Evolutionary conservation across 2,797 vertebrate species (phyloP).

Genomic region (Hypotaenidia okinawae): DNA sequence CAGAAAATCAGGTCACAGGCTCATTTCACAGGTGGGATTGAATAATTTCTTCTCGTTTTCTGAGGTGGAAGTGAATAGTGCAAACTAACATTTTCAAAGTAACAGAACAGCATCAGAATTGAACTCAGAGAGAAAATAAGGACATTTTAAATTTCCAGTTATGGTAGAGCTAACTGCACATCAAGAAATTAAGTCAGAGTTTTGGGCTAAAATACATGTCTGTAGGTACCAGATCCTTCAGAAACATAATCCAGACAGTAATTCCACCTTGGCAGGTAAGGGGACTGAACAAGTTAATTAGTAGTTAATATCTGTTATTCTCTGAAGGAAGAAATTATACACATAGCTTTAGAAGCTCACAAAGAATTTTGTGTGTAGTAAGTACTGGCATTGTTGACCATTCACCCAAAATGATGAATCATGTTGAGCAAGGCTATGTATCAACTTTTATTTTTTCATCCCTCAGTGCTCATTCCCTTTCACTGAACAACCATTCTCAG

Average conservation of each 20-base stretch:
- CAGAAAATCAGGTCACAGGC: not conserved
- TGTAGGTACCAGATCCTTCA: not conserved
- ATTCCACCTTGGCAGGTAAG: not conserved
- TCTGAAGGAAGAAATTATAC: not conserved
- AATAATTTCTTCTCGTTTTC: not conserved
- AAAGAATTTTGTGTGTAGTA: not conserved
- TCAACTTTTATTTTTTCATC: not conserved
- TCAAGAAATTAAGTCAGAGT: not conserved
- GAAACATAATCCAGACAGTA: not conserved
- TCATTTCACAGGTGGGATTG: not conserved
- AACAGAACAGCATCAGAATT: not conserved
- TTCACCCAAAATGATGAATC: not conserved
- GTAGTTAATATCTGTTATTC: not conserved
- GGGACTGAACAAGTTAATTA: not conserved
- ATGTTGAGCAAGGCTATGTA: not conserved
- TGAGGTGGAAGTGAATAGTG: not conserved
- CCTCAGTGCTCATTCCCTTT: not conserved
- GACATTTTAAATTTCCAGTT: not conserved
- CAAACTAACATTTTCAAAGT: not conserved
- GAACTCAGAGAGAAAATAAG: not conserved
- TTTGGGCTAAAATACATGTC: not conserved
- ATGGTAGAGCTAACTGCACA: not conserved
- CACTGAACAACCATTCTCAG: not conserved
- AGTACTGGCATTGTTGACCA: not conserved
- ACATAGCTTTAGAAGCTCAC: not conserved